A percentile compares a stretch with the other conserved stretches of the same genome.
Conservation (phyloP, 2,888 invertebrate species). For the Uropetala carovei region DNA sequence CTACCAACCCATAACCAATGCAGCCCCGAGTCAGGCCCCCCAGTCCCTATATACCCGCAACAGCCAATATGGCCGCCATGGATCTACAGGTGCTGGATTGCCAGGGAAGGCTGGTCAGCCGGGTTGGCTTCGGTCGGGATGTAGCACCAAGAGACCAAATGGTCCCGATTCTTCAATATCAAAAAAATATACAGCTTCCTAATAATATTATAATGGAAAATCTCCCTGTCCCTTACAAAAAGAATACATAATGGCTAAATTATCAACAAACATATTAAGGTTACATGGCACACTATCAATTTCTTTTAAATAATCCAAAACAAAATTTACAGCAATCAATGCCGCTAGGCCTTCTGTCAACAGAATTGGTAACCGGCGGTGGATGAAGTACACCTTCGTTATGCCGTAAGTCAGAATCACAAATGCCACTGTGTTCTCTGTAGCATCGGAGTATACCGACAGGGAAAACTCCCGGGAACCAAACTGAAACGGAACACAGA, state of each 20-base stretch:
- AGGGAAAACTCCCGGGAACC: too few species aligned
- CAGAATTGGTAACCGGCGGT: background rate
- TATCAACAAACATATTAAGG: background rate
- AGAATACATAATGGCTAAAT: background rate
- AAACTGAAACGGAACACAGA: too few species aligned
- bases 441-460: too few species aligned
- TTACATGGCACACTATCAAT: background rate
- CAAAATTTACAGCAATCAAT: background rate
- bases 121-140: too few species aligned
- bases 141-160: too few species aligned
- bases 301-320: background rate
- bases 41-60: too few species aligned
- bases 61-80: too few species aligned
- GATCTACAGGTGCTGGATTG: too few species aligned
- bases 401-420: background rate
- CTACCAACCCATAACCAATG: too few species aligned
- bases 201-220: background rate
- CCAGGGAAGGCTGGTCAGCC: too few species aligned
- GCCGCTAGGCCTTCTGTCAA: background rate
- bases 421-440: background rate
- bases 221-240: background rate
- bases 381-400: background rate
- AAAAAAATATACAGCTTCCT: background rate
- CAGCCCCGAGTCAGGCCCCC: too few species aligned
- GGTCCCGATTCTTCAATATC: background rate